These are phyloP conservation scores for Choloepus hoffmanni DNA, from an alignment of 2,113 vertebrate genomes.

Conservation along the genomic window DNA sequence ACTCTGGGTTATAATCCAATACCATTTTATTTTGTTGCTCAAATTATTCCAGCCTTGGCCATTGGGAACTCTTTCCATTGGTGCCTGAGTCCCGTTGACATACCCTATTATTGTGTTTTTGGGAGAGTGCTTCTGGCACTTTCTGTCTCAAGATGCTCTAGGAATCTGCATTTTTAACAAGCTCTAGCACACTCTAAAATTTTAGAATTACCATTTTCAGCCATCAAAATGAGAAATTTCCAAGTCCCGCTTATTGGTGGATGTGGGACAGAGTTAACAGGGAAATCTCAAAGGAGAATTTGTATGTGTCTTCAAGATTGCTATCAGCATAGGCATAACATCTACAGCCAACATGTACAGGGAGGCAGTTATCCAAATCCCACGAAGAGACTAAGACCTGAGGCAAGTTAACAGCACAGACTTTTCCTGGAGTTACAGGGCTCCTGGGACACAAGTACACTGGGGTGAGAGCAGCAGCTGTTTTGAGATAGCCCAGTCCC, in stretches of 20 bases:
- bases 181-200: conserved; percentile 2
- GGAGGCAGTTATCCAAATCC: neutral
- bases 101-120: neutral
- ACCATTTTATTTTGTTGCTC: neutral
- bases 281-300: neutral
- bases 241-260: neutral
- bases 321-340: neutral
- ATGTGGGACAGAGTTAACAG: neutral
- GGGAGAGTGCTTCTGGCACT: neutral
- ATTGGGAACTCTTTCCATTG: neutral
- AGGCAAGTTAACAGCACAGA: neutral
- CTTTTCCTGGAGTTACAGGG: neutral
- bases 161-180: conserved; percentile 17
- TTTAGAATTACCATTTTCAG: conserved; percentile 1
- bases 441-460: neutral
- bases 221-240: neutral
- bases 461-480: neutral
- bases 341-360: neutral
- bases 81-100: neutral
- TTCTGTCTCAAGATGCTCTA: neutral
- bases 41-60: neutral
- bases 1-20: neutral
- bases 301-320: neutral
- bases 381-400: neutral
- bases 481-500: neutral